A percentile compares a stretch with the other conserved stretches of the same genome.
phyloP scores from a whole-genome alignment of 1,140 invertebrate species.

The Monomorium pharaonis region DNA sequence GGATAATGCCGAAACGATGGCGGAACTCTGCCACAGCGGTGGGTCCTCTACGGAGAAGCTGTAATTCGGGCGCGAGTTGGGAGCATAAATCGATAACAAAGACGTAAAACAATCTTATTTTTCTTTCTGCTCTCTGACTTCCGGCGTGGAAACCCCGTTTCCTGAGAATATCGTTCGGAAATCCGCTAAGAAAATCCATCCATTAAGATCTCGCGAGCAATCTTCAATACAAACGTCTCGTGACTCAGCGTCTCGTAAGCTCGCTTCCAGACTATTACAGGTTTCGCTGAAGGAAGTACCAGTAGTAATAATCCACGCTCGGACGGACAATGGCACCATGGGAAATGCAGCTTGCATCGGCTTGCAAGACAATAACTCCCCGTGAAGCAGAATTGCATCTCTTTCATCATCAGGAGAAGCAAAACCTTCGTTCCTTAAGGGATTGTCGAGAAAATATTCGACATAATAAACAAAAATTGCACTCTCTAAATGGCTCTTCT shows the following conservation, averaged over 20 bases:
- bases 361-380: conserved; percentile 47
- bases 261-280: conserved; percentile 49
- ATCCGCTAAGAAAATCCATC: conserved; percentile 49
- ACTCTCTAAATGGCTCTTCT: neutral
- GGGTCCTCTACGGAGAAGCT: neutral
- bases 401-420: conserved; percentile 13
- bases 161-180: conserved; percentile 20
- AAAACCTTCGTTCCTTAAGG: neutral
- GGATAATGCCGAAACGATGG: conserved; percentile 29
- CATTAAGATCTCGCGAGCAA: conserved; percentile 52
- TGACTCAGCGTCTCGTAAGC: conserved; percentile 54
- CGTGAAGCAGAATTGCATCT: conserved; percentile 23
- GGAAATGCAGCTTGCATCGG: conserved; percentile 55
- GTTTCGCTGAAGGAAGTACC: conserved; percentile 35
- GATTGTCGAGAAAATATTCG: conserved; percentile 16
- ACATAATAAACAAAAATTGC: conserved; percentile 21
- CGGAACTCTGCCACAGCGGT: neutral
- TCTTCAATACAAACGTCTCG: conserved; percentile 44
- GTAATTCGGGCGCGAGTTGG: conserved; percentile 4
- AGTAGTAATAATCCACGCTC: conserved; percentile 57
- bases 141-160: neutral
- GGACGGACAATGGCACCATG: conserved; percentile 52
- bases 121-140: conserved; percentile 7
- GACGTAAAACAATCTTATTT: conserved; percentile 38
- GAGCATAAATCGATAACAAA: conserved; percentile 40